phyloP scores from a whole-genome alignment of 2,113 vertebrate genomes.

The Trachemys scripta region DNA sequence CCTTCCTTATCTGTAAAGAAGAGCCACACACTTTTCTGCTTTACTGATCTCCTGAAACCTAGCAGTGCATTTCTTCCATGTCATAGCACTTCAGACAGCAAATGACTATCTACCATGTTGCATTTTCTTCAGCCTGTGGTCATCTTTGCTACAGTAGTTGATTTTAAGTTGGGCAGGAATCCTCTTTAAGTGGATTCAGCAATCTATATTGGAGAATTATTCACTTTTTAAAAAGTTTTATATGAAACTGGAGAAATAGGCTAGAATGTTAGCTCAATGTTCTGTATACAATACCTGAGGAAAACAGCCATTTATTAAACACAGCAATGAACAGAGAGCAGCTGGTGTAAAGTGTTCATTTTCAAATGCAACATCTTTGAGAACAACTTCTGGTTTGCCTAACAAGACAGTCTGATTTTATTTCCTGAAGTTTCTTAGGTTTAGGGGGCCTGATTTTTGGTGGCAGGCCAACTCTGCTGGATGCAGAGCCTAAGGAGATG shows the following conservation, averaged over 20 bases:
- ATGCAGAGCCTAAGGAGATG: neutral
- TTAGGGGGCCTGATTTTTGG: too few relatives aligned
- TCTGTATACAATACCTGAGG: neutral
- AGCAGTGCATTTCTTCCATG: neutral
- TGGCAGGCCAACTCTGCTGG: neutral
- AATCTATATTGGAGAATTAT: neutral
- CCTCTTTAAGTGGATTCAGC: conserved; percentile 15
- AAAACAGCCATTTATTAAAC: conserved; percentile 19
- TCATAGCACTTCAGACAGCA: conserved; percentile 29
- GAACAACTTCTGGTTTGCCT: too few relatives aligned
- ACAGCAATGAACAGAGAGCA: neutral
- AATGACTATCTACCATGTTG: conserved; percentile 12
- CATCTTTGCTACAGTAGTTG: neutral
- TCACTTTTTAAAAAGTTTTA: neutral
- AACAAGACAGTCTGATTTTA: too few relatives aligned
- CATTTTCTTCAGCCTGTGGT: conserved; percentile 21
- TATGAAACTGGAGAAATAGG: conserved; percentile 36
- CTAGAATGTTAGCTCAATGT: conserved; percentile 29
- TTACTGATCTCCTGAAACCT: conserved; percentile 53
- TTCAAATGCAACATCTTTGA: neutral
- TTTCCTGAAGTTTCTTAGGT: too few relatives aligned
- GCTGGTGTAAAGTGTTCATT: neutral
- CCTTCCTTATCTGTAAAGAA: conserved; percentile 33
- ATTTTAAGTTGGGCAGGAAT: conserved; percentile 6
- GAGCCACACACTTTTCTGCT: conserved; percentile 37